Percentiles rank a stretch among this genome's conserved stretches.
Evolutionary conservation across 2,888 invertebrate genomes (phyloP).

Genomic region (Scrobipalpa atriplicella): DNA sequence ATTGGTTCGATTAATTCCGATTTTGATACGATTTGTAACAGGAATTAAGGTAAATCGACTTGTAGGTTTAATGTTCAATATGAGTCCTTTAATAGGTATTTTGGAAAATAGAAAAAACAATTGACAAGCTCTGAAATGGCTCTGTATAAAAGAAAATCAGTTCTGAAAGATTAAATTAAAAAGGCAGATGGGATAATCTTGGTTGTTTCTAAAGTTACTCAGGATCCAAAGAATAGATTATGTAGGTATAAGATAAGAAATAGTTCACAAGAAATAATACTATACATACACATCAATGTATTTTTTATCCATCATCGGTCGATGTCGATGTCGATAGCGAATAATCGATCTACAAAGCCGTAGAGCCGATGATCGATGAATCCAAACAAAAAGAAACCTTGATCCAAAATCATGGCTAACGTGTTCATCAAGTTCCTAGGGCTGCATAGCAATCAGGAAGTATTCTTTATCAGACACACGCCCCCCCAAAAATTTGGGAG

Average conservation of each 20-base stretch:
- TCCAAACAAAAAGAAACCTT: constrained; percentile 42
- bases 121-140: too few species aligned
- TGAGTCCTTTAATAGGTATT: too few species aligned
- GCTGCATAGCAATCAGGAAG: constrained; percentile 51
- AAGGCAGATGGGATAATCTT: too few species aligned
- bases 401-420: constrained; percentile 71
- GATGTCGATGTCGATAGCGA: not conserved
- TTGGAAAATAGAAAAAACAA: too few species aligned
- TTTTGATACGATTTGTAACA: not conserved
- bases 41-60: not conserved
- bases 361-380: constrained; percentile 16
- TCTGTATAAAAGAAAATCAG: too few species aligned
- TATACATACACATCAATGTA: too few species aligned
- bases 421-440: constrained; percentile 71
- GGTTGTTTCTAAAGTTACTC: too few species aligned
- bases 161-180: too few species aligned
- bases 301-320: not conserved
- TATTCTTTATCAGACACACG: constrained; percentile 33
- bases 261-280: too few species aligned
- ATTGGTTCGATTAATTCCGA: constrained; percentile 11
- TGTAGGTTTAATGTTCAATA: not conserved
- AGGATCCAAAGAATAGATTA: too few species aligned
- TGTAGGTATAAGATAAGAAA: too few species aligned
- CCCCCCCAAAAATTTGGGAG: constrained; percentile 28
- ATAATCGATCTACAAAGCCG: not conserved